Base-by-base conservation (phyloP, 2,113 vertebrate genomes). In the Progne subis region DNA sequence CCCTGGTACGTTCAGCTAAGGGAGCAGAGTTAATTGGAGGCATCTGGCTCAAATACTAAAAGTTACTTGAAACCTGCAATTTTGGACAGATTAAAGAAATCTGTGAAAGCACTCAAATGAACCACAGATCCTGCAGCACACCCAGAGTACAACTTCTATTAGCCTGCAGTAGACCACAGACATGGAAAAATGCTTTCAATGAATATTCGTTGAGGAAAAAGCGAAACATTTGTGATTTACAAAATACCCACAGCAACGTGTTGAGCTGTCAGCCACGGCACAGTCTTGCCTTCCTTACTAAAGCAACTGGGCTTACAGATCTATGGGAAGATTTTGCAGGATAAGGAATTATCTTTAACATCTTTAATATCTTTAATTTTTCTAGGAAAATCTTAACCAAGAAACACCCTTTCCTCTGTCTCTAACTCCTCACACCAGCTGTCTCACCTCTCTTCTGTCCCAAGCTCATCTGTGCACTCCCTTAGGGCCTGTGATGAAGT, bases 11-110 rank as follows among this genome's bases (percentile, higher is more conserved):
- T 74, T 86, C 92, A 69, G 83, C 41, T n/a, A 14, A 67, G 93
- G 82, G 56, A 86, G 69, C 55, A 85, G 70, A 34, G 86, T 95
- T 97, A 93, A 96, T 77, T 86, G 93, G 91, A 93, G 84, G 80
- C 19, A 2, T 79, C 78, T 96, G 94, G 82, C 82, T 91, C 67
- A 86, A 91, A 80, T 76, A 67, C 75, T 18, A 12, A 79, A 86
- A 63, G 28, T 83, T 25, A 56, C 46, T 59, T 44, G 76, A 95
- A 96, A 97, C 85, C 94, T 94, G 82, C 82, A 92, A 86, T 97
- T 96, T 93, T 2, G 2, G 50, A 24, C 70, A 94, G 94, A 94
- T 92, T 89, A 95, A 94, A 96, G 95, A 71, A 92, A 44, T 47
- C 94, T 88, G 49, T 86, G 76, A 60, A 85, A 71, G 63, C 76